These are phyloP conservation scores for Pandion haliaetus DNA, from an alignment of 2,113 vertebrate species.

Conservation along the genomic window DNA sequence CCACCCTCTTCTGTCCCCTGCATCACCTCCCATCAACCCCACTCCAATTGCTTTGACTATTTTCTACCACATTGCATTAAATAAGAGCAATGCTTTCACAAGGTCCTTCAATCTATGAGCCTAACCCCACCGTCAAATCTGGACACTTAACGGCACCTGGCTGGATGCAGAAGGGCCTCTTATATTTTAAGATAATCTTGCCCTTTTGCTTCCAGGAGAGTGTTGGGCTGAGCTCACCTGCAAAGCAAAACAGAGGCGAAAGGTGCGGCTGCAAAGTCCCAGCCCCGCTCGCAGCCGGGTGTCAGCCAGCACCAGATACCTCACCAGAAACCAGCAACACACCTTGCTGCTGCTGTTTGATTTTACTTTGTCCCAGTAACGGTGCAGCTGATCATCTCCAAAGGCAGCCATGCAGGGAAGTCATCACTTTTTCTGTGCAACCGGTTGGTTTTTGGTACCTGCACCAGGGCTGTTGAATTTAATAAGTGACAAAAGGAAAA, in stretches of 20 bases:
- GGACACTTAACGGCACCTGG: background rate
- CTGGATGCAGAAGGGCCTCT: background rate
- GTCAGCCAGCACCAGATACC: background rate
- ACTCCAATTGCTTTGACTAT: background rate
- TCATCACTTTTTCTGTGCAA: background rate
- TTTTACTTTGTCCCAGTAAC: background rate
- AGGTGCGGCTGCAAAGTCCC: background rate
- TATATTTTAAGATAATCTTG: background rate
- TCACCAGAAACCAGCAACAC: background rate
- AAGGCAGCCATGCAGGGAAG: background rate
- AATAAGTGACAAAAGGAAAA: conserved; percentile 8
- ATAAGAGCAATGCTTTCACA: background rate
- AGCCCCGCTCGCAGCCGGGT: background rate
- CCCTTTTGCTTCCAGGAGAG: background rate
- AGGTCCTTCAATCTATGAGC: background rate
- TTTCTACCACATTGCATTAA: background rate
- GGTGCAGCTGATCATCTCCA: background rate
- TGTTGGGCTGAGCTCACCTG: background rate
- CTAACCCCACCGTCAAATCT: background rate
- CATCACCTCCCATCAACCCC: background rate
- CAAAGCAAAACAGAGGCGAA: rapidly evolving
- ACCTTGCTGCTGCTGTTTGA: background rate
- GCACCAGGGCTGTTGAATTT: background rate
- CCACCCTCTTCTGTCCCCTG: background rate
- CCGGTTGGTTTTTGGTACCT: background rate